phyloP scores from a whole-genome alignment of 2,797 vertebrate genomes.

The Triplophysa bombifrons region DNA sequence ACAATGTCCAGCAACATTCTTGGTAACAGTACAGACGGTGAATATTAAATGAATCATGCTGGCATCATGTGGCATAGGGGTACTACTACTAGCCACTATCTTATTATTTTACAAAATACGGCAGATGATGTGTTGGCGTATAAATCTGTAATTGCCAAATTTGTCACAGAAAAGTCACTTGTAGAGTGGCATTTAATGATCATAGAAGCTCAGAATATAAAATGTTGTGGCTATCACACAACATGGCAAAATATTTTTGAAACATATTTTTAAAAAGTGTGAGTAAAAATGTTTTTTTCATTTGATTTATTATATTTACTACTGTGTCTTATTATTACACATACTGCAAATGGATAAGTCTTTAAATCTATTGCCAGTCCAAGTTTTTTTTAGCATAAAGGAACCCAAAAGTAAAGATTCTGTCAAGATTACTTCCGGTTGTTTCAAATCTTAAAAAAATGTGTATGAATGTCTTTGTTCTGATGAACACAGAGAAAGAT shows the following conservation, averaged over 20 bases:
- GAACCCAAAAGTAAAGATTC: too few relatives aligned
- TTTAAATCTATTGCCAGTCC: too few relatives aligned
- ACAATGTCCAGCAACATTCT: not conserved
- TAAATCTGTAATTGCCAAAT: constrained; percentile 4
- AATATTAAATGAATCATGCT: not conserved
- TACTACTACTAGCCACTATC: not conserved
- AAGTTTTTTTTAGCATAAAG: too few relatives aligned
- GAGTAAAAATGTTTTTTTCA: too few relatives aligned
- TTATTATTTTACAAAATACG: not conserved
- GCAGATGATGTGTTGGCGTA: not conserved
- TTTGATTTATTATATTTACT: too few relatives aligned
- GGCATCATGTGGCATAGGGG: constrained; percentile 7
- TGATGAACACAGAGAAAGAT: too few relatives aligned
- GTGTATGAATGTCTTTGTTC: too few relatives aligned
- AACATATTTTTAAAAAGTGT: not conserved
- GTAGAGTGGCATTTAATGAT: not conserved
- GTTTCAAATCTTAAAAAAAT: too few relatives aligned
- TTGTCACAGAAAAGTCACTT: not conserved
- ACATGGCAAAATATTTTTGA: not conserved
- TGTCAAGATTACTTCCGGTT: too few relatives aligned
- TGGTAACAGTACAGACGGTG: not conserved
- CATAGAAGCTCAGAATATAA: not conserved
- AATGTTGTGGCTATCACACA: not conserved
- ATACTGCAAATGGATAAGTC: too few relatives aligned
- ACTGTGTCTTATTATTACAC: too few relatives aligned